Evolutionary conservation across 2,797 vertebrate species (phyloP).

Genomic region (Diglossa cyanea): DNA sequence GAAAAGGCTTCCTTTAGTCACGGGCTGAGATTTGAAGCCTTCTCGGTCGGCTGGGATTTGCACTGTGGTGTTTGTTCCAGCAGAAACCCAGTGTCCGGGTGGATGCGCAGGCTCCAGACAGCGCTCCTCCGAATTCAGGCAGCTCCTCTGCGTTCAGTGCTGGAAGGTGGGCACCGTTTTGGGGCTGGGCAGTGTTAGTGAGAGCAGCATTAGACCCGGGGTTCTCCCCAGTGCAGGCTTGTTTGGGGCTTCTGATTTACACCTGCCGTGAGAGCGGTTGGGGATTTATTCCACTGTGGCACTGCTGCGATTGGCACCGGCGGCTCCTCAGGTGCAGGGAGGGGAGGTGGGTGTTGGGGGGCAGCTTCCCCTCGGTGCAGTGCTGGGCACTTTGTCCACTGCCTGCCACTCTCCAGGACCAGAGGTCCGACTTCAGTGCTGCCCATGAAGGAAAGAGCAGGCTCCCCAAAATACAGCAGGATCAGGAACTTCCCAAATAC

Average conservation of each 20-base stretch:
- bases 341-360: fast-evolving
- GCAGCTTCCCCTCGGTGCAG: fast-evolving
- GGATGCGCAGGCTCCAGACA: neutral
- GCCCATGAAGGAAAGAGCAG: neutral
- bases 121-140: neutral
- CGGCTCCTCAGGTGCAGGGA: neutral
- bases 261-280: neutral
- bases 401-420: neutral
- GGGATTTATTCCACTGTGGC: neutral
- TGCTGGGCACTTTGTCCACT: neutral
- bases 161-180: neutral
- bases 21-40: neutral
- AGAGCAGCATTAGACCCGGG: neutral
- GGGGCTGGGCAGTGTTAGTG: neutral
- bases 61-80: neutral
- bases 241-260: neutral
- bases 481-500: neutral
- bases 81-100: neutral
- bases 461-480: neutral
- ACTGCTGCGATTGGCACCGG: neutral
- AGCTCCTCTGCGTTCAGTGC: neutral
- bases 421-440: fast-evolving
- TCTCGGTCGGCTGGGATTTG: neutral
- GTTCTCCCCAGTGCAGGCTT: neutral
- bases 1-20: neutral